Evolutionary conservation across 2,888 invertebrate genomes (phyloP).

Genomic region (Ariolimax columbianus): DNA sequence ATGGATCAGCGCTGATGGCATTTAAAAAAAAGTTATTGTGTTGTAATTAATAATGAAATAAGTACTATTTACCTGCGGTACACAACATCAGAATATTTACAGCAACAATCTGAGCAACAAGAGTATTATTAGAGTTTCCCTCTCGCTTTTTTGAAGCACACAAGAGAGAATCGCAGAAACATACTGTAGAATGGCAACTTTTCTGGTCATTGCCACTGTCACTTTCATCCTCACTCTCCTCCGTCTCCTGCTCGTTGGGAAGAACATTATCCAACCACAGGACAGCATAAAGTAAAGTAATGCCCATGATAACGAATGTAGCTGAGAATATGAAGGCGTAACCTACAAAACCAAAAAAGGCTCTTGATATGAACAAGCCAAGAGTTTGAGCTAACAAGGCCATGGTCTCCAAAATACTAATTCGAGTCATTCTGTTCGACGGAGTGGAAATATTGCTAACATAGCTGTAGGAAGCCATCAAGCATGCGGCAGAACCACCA

Average conservation of each 20-base stretch:
- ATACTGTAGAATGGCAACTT: neutral
- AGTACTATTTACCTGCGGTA: conserved; percentile 66
- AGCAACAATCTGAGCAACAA: conserved; percentile 59
- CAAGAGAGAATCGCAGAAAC: conserved; percentile 41
- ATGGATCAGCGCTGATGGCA: too few species aligned
- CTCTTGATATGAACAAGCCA: conserved; percentile 89
- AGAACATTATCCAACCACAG: conserved; percentile 64
- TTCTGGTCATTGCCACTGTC: conserved; percentile 3
- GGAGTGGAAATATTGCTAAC: conserved; percentile 87
- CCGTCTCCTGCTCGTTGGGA: conserved; percentile 50
- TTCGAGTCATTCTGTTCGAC: conserved; percentile 86
- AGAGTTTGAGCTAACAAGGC: conserved; percentile 90
- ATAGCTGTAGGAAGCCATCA: conserved; percentile 84
- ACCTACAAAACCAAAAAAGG: conserved; percentile 82
- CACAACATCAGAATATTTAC: conserved; percentile 61
- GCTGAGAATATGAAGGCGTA: conserved; percentile 77
- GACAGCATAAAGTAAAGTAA: conserved; percentile 77
- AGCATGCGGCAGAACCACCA: conserved; percentile 79
- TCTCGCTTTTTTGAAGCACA: conserved; percentile 63
- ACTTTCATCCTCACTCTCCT: neutral
- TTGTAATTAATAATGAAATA: too few species aligned
- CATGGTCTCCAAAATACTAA: conserved; percentile 89
- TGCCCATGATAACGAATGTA: conserved; percentile 69
- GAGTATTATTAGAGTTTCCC: conserved; percentile 54
- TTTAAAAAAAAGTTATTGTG: too few species aligned